Conservation (phyloP, 2,888 invertebrate species). For the Dioctria linearis region DNA sequence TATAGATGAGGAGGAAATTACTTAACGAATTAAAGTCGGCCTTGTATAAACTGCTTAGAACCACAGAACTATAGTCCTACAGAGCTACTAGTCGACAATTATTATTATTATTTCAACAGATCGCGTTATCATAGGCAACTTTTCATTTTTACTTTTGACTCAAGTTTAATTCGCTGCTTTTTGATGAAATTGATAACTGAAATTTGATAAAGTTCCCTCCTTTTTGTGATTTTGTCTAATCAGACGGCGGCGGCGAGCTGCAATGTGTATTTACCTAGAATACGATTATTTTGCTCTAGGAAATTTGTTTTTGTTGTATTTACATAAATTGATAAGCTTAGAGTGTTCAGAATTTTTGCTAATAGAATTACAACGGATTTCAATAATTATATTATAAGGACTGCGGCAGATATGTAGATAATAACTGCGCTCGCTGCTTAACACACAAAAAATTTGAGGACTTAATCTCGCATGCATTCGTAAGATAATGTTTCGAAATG, state of each 20-base stretch:
- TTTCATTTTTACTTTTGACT: neutral
- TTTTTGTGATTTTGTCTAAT: neutral
- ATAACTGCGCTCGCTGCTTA: too few species aligned
- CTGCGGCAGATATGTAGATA: too few species aligned
- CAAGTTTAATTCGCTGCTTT: neutral
- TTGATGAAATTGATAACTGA: slow-evolving; percentile 3
- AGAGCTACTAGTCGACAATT: neutral
- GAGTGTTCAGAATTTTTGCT: too few species aligned
- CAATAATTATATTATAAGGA: too few species aligned
- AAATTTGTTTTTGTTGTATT: too few species aligned
- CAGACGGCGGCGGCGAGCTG: neutral
- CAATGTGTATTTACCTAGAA: too few species aligned
- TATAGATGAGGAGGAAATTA: neutral
- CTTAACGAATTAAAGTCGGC: neutral
- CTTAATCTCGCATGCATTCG: too few species aligned
- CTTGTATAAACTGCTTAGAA: neutral
- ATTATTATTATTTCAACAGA: neutral
- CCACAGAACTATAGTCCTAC: neutral
- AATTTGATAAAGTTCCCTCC: neutral
- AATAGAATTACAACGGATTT: too few species aligned
- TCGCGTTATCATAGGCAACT: neutral
- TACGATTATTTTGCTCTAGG: too few species aligned
- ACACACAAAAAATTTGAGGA: too few species aligned
- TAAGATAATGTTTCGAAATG: too few species aligned
- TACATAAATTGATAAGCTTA: too few species aligned